These are phyloP conservation scores for Trisateles emortualis DNA, from an alignment of 2,888 invertebrate genomes.

Conservation along the genomic window DNA sequence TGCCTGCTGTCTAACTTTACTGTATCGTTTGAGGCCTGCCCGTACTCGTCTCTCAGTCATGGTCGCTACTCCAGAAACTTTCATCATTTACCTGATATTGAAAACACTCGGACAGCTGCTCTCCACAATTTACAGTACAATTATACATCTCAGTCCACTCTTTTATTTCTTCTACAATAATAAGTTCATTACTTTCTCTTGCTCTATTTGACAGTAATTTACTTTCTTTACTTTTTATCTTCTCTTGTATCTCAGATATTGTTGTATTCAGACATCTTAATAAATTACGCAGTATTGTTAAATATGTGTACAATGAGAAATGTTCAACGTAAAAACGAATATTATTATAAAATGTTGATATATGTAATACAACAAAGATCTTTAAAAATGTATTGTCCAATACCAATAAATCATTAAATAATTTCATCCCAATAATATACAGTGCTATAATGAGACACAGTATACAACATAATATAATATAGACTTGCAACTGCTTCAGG, in stretches of 20 bases:
- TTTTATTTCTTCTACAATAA: neutral
- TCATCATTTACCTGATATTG: neutral
- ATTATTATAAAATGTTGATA: neutral
- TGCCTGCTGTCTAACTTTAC: too few relatives aligned
- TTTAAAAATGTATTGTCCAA: neutral
- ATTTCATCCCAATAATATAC: neutral
- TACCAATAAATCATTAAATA: neutral
- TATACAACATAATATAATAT: neutral
- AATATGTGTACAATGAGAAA: neutral
- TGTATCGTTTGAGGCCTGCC: too few relatives aligned
- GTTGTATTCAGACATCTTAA: neutral
- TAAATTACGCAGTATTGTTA: neutral
- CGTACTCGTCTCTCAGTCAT: too few relatives aligned
- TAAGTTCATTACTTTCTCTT: neutral
- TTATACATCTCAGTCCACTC: neutral
- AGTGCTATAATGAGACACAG: neutral
- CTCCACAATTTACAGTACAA: neutral
- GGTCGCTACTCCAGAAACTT: too few relatives aligned
- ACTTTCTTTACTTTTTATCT: neutral
- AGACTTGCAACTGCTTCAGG: neutral
- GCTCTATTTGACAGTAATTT: neutral
- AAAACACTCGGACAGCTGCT: neutral
- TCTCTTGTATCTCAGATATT: neutral
- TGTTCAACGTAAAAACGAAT: neutral
- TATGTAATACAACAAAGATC: neutral